These are phyloP conservation scores for Erebia palarica DNA, from an alignment of 2,888 invertebrate genomes.

Conservation along the genomic window DNA sequence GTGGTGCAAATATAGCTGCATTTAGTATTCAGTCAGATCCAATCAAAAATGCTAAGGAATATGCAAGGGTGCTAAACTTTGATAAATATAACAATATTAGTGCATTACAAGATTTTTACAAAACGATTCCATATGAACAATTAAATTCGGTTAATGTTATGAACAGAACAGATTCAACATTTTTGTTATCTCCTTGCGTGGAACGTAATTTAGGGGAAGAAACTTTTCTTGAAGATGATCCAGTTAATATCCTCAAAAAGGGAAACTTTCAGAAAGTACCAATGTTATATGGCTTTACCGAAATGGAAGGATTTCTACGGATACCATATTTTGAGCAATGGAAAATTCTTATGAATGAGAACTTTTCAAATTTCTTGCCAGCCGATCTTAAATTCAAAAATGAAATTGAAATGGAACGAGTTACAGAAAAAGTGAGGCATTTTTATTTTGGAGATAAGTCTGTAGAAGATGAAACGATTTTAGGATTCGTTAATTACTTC, in stretches of 20 bases:
- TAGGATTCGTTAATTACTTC: conserved; percentile 45
- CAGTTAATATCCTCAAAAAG: conserved; percentile 50
- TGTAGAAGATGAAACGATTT: conserved; percentile 42
- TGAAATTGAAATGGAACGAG: conserved; percentile 48
- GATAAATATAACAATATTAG: conserved; percentile 48
- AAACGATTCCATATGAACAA: conserved; percentile 45
- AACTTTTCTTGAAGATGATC: conserved; percentile 51
- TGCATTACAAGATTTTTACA: conserved; percentile 56
- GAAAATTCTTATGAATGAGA: conserved; percentile 54
- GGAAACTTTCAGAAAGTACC: conserved; percentile 50
- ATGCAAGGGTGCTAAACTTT: conserved; percentile 46
- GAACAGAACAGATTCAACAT: conserved; percentile 41
- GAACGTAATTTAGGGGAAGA: conserved; percentile 44
- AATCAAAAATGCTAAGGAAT: conserved; percentile 43
- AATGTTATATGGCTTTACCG: conserved; percentile 51
- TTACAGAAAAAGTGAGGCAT: conserved; percentile 48
- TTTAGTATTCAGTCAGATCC: conserved; percentile 47
- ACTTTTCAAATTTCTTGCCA: conserved; percentile 62
- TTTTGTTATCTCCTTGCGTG: conserved; percentile 47
- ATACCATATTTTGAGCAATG: conserved; percentile 47
- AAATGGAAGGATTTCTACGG: conserved; percentile 53
- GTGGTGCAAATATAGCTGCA: conserved; percentile 42
- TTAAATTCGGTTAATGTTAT: conserved; percentile 44
- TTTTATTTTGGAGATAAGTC: conserved; percentile 53
- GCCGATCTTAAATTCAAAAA: conserved; percentile 53